These are phyloP conservation scores for Mellivora capensis DNA, from an alignment of 2,113 vertebrate species.

Conservation along the genomic window DNA sequence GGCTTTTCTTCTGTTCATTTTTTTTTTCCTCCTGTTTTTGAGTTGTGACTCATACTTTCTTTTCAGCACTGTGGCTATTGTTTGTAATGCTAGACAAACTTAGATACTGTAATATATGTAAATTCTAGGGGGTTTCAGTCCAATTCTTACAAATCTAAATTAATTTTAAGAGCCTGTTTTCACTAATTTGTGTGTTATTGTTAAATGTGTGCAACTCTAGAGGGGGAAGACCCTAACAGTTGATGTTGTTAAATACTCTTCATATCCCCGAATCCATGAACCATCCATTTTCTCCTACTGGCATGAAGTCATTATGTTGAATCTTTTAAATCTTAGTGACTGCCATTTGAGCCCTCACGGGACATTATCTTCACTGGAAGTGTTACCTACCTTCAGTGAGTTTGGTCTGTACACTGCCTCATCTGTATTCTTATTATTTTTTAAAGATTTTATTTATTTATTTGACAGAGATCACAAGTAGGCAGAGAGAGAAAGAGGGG, in stretches of 20 bases:
- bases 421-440: not conserved
- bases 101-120: not conserved
- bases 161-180: constrained; percentile 34
- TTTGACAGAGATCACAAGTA: too few species aligned
- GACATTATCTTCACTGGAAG: constrained; percentile 9
- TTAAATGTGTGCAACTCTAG: not conserved
- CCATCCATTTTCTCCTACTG: constrained; percentile 10
- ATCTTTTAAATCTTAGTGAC: constrained; percentile 9
- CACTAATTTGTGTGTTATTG: not conserved
- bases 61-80: constrained; percentile 44
- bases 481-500: too few species aligned
- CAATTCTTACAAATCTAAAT: constrained; percentile 11
- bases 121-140: not conserved
- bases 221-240: not conserved
- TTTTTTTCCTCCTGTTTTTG: constrained; percentile 18
- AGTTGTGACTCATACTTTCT: constrained; percentile 63
- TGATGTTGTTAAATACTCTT: constrained; percentile 26
- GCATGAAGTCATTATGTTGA: not conserved
- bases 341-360: constrained; percentile 43
- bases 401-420: not conserved
- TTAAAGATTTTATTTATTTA: too few species aligned
- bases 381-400: not conserved
- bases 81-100: constrained; percentile 31
- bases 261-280: not conserved
- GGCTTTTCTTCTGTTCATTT: constrained; percentile 31